Conservation (phyloP, 2,888 invertebrate species). For the Apodemia duryi region DNA sequence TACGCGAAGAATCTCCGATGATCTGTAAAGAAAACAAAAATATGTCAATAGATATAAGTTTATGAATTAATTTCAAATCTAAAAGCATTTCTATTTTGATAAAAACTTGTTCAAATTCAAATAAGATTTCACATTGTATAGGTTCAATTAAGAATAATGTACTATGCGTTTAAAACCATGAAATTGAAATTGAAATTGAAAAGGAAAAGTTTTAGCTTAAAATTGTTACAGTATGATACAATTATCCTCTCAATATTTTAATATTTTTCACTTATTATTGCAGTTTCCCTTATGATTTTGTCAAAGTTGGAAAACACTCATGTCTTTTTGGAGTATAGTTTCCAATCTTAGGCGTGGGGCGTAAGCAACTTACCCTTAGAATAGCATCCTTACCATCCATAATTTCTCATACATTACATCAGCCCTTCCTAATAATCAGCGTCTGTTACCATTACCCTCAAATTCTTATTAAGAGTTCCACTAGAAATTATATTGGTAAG, state of each 20-base stretch:
- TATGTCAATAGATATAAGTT: neutral
- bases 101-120: neutral
- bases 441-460: too few species aligned
- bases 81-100: neutral
- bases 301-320: neutral
- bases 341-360: slow-evolving; percentile 5
- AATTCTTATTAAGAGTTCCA: too few species aligned
- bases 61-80: neutral
- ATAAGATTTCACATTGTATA: neutral
- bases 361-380: neutral
- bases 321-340: slow-evolving; percentile 2
- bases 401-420: too few species aligned
- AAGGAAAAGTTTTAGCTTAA: neutral
- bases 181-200: neutral
- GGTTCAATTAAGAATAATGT: neutral
- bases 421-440: too few species aligned
- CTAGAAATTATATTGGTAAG: too few species aligned
- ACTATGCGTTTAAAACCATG: neutral
- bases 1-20: neutral
- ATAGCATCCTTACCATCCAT: too few species aligned
- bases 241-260: neutral
- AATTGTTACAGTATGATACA: neutral
- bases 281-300: neutral
- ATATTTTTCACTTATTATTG: neutral
- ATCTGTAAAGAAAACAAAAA: neutral